Conservation (phyloP, 2,797 vertebrate species). For the Enteromius thamalakanensis region DNA sequence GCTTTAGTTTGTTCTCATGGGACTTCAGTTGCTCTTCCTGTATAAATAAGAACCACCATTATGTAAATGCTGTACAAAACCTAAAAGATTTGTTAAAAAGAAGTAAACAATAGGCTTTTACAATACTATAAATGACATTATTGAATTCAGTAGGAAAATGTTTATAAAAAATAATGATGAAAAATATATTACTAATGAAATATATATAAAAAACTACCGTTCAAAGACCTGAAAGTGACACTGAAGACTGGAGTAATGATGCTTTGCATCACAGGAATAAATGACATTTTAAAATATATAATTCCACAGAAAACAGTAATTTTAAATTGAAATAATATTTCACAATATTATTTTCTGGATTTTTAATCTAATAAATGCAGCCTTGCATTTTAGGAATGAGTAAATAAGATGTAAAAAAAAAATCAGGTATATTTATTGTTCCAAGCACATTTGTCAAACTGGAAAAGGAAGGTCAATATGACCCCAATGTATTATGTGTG, state of each 20-base stretch:
- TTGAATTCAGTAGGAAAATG: neutral
- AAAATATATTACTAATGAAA: no score
- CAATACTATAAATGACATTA: neutral
- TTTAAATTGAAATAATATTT: no score
- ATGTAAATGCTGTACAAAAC: neutral
- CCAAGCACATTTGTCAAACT: neutral
- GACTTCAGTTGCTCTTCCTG: constrained; percentile 95
- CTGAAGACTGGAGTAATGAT: no score
- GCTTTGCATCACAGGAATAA: no score
- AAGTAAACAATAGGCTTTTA: neutral
- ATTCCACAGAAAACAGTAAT: no score
- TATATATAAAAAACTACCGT: no score
- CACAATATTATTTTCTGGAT: no score
- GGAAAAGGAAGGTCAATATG: neutral
- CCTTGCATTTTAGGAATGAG: neutral
- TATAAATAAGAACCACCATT: constrained; percentile 56
- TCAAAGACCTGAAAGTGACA: no score
- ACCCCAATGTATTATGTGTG: neutral
- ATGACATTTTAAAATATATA: no score
- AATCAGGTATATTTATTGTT: neutral
- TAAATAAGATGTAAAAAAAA: neutral
- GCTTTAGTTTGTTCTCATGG: constrained; percentile 94
- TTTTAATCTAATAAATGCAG: no score
- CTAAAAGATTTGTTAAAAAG: neutral
- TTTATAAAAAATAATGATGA: neutral